Evolutionary conservation across 2,888 invertebrate genomes (phyloP).

Genomic region (Boloria selene): DNA sequence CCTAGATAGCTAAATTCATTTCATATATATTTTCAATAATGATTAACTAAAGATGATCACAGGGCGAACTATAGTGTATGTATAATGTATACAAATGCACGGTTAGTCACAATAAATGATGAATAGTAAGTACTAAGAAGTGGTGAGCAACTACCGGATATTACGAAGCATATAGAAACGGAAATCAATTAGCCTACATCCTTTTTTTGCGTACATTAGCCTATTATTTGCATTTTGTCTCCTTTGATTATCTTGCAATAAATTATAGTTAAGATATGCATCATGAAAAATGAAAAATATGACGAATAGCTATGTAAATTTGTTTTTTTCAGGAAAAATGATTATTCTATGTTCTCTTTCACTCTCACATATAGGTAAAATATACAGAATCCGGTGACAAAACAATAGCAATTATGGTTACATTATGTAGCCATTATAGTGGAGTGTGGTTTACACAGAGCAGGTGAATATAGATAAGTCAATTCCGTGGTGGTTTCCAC

Average conservation of each 20-base stretch:
- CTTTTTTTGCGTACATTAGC: constrained; percentile 16
- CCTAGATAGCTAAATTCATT: no score
- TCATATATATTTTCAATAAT: no score
- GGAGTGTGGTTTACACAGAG: no score
- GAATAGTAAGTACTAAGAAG: constrained; percentile 19
- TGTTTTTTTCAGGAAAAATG: no score
- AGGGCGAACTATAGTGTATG: neutral
- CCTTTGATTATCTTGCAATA: constrained; percentile 19
- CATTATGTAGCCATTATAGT: no score
- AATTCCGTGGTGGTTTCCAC: no score
- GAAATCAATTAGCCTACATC: constrained; percentile 24
- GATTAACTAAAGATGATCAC: neutral
- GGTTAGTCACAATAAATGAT: constrained; percentile 11
- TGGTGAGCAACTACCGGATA: constrained; percentile 22
- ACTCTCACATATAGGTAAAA: no score
- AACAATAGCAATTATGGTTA: no score
- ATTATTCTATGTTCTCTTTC: no score
- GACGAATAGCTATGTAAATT: no score
- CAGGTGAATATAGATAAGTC: no score
- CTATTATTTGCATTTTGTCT: constrained; percentile 4
- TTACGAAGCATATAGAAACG: constrained; percentile 8
- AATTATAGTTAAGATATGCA: neutral
- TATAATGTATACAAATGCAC: neutral
- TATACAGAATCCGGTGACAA: no score
- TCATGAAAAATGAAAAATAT: neutral